phyloP scores from a whole-genome alignment of 2,797 vertebrate species.

The Brachymystax lenok region DNA sequence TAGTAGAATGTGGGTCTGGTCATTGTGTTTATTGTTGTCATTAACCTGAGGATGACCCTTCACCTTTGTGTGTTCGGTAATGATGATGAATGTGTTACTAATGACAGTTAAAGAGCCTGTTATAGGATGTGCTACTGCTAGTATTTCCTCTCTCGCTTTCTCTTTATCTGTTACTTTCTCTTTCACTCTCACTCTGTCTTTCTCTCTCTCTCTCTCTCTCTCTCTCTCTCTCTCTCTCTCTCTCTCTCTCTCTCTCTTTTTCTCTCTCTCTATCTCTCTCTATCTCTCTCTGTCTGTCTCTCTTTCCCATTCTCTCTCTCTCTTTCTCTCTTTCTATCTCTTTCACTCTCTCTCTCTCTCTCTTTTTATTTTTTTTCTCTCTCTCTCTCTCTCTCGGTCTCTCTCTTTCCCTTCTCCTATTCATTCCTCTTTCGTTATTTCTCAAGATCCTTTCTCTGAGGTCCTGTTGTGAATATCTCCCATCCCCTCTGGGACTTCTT shows the following conservation, averaged over 20 bases:
- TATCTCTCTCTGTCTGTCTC: no score
- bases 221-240: background rate
- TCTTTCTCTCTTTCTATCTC: background rate
- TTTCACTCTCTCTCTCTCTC: background rate
- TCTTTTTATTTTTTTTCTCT: background rate
- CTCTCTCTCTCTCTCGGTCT: no score
- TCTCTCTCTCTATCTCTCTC: background rate
- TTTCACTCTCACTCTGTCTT: background rate
- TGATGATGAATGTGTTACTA: constrained; percentile 62
- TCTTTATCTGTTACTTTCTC: background rate
- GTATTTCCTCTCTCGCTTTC: background rate
- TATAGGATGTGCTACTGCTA: constrained; percentile 21
- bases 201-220: background rate
- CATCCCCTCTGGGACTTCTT: constrained; percentile 79
- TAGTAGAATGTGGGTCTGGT: constrained; percentile 58
- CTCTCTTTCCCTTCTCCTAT: background rate
- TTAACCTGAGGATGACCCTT: constrained; percentile 57
- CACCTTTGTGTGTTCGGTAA: constrained; percentile 65
- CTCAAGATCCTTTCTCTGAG: constrained; percentile 52
- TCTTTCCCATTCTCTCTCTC: background rate
- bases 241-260: background rate
- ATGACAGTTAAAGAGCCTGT: constrained; percentile 29
- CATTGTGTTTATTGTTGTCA: constrained; percentile 67
- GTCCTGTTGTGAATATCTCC: constrained; percentile 77
- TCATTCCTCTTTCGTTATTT: constrained; percentile 15